Evolutionary conservation across 2,113 vertebrate genomes (phyloP), one percentile per base, ranked within the genome.

Genomic region (Sorex araneus): DNA sequence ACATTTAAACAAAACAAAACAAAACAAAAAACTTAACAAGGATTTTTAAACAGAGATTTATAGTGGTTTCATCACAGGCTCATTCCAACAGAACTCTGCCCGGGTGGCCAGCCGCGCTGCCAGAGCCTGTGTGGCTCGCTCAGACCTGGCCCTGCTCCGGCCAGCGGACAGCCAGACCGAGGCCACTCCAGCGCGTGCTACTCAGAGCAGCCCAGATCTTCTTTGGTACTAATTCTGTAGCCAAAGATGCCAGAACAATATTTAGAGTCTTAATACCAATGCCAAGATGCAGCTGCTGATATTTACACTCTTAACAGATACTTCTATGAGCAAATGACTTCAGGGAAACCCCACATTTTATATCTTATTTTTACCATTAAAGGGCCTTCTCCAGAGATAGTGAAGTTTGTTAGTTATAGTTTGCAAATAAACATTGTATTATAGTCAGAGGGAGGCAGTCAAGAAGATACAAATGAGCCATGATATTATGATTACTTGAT

Each of bases 31-130:
- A 87, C 94, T 96, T 94, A 97, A 97, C 94, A 97, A 91, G 95
- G 93, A 94, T 93, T 96, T 96, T 96, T 94, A 96, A 97, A 94
- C 95, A 94, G 93, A 96, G 95, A 97, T 96, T 96, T 96, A 97
- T 94, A 91, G 91, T 40, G 66, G 91, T 89, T 96, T 96, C 95
- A 95, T 89, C 94, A 84, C 93, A 45, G n/a, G 57, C 89, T 94
- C 84, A 69, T 92, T 82, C 81, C 91, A 66, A 12, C 34, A 79
- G 92, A 77, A 32, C 77, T 74, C 89, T 73, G 95, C 77, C 95
- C n/a, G 95, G 94, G 95, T 96, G 95, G 96, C 93, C 95, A 54
- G 80, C 50, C 57, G 0, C 1, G 27, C 74, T 95, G 95, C 94
- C 96, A 97, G 82, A 90, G 79, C 63, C 73, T 92, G 76, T 92